phyloP scores from a whole-genome alignment of 64 coral and sea anemone species.

The Porites australiensis region DNA sequence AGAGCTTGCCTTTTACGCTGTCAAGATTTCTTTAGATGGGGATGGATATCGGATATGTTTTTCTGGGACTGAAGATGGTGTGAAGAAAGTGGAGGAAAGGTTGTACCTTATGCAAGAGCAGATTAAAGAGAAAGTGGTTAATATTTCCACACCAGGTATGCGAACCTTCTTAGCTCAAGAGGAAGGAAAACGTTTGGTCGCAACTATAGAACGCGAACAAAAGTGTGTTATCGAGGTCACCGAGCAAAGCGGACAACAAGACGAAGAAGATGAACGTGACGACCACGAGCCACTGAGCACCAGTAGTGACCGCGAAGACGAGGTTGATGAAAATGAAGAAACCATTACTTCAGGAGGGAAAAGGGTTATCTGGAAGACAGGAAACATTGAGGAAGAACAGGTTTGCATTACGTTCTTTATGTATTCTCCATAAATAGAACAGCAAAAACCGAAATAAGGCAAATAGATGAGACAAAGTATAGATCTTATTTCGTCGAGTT shows the following conservation, averaged over 20 bases:
- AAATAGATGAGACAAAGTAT: too few relatives aligned
- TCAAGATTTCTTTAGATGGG: conserved; percentile 32
- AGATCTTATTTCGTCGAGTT: too few relatives aligned
- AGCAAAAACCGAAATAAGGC: too few relatives aligned
- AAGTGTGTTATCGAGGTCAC: conserved; percentile 10
- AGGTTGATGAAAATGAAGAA: conserved; percentile 15
- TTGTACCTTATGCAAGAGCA: conserved; percentile 12
- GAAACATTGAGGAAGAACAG: conserved; percentile 41
- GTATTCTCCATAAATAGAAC: too few relatives aligned
- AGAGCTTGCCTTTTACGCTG: not conserved
- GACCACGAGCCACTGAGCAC: not conserved
- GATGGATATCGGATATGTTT: not conserved
- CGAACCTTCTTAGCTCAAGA: conserved; percentile 15
- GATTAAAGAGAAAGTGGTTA: conserved; percentile 17
- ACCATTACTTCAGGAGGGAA: not conserved
- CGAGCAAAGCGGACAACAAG: not conserved
- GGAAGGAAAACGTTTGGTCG: not conserved
- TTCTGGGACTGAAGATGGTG: conserved; percentile 10
- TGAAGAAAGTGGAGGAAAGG: conserved; percentile 9
- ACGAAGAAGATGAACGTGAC: conserved; percentile 22
- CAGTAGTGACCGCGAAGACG: not conserved
- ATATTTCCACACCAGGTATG: conserved; percentile 13
- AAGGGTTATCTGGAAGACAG: conserved; percentile 35
- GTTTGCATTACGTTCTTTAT: not conserved
- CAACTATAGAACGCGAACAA: not conserved